Conservation (phyloP, 2,797 vertebrate species). For the Propithecus perrieri region DNA sequence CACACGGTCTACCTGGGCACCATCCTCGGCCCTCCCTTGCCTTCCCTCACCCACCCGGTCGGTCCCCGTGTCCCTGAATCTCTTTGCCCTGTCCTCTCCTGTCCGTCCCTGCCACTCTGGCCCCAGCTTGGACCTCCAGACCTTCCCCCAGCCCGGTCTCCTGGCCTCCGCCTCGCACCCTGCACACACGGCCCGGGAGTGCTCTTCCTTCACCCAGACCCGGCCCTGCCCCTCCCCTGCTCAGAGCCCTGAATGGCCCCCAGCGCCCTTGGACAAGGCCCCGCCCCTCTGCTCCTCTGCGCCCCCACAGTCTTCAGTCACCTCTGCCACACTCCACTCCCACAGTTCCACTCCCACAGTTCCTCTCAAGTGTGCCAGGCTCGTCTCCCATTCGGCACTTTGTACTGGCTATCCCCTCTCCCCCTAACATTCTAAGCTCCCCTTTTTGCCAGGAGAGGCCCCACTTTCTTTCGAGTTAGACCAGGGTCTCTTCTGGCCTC, state of each 20-base stretch:
- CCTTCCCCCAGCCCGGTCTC: not conserved
- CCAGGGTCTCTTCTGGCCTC: not conserved
- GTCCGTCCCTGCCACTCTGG: not conserved
- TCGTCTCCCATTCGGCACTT: not conserved
- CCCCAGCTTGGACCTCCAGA: not conserved
- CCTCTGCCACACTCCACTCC: fast-evolving
- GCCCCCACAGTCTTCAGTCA: not conserved
- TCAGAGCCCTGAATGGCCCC: not conserved
- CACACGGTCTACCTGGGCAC: not conserved
- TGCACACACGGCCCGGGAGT: not conserved
- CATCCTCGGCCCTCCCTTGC: not conserved
- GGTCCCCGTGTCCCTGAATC: not conserved
- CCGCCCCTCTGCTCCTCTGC: not conserved
- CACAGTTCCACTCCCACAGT: too few relatives aligned
- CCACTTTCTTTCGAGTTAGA: not conserved
- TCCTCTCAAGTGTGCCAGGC: fast-evolving
- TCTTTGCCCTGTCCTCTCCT: not conserved
- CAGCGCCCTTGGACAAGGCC: not conserved
- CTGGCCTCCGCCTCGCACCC: not conserved
- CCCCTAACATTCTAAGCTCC: not conserved
- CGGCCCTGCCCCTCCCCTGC: not conserved
- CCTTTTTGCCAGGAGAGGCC: not conserved
- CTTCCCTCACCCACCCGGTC: not conserved
- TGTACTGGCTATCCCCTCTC: not conserved
- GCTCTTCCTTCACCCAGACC: not conserved